Base-by-base conservation (phyloP, 2,888 invertebrate species). In the Isoperla grammatica region DNA sequence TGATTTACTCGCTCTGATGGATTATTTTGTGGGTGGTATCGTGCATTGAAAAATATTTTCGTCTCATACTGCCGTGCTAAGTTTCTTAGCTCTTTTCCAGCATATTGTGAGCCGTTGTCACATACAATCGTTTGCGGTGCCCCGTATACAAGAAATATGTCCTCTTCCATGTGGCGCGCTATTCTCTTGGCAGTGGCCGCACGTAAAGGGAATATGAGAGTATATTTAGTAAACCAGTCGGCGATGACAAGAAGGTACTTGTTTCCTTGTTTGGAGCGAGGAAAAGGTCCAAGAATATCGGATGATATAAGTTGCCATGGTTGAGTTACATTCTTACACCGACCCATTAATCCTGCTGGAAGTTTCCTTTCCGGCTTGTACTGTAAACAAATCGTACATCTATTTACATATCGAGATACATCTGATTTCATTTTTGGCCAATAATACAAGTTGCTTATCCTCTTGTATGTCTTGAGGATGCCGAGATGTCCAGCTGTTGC, bases 401-500 rank as follows among this genome's bases (percentile, higher is more conserved):
- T 43, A 29, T 54, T 54, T 6, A 13, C 54, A 37, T 37, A n/a
- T 4, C 9, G 15, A 15, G 54, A 13, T 6, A 54, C 19, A 37
- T 54, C 54, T 6, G 12, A 15, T 13, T 13, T 35, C 40, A 54
- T 3, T 13, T 37, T 54, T 19, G 54, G 35, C 54, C 50, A 50
- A 37, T 15, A 54, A 19, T 54, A 54, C n/a, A n/a, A n/a, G n/a
- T n/a, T n/a, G n/a, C n/a, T n/a, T n/a, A n/a, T n/a, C n/a, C n/a
- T n/a, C n/a, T n/a, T n/a, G n/a, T n/a, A n/a, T n/a, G 37, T 54
- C 19, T 54, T 54, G 17, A 55, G 61, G 5, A 66, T 58, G 0
- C 70, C 70, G 0, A 64, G 55, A 42, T 70, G 70, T 15, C 68
- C 70, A 0, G 65, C 57, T 6, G 65, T 61, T 9, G 68, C 65